Evolutionary conservation across 2,113 vertebrate species (phyloP), one percentile per base, ranked within the genome.

Genomic region (Otolemur garnettii): DNA sequence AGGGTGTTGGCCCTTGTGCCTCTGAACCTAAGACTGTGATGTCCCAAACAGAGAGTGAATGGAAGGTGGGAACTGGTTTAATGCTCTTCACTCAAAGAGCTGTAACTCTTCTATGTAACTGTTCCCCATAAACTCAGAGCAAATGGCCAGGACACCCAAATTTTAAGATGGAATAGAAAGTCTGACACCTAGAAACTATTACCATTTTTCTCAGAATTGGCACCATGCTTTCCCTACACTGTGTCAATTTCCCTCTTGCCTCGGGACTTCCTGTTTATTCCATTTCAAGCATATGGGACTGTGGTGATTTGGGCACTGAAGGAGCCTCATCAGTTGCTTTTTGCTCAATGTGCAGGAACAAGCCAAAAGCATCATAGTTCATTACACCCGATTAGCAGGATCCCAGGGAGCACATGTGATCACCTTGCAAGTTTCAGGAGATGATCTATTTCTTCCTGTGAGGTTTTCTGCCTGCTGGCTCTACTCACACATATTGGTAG

Each of bases 131-230:
- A 28, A 77, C 79, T 5, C 0, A 42, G 19, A 5, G 87, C 55
- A 59, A 94, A 42, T 9, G 57, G 14, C 5, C 19, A 82, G 53
- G 2, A 4, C 18, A 78, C 80, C 69, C 60, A 42, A 80, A 74
- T 91, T 84, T 96, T 84, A 72, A 9, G 4, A 38, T 80, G 57
- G 42, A 95, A 89, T 4, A 57, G 78, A 97, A 96, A 75, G 87
- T 80, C 33, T 89, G 86, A 71, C n/a, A 77, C 64, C 86, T 90
- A 84, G 28, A 90, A 53, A 26, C 42, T 55, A 55, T 11, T 80
- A 18, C 15, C 26, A 38, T n/a, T 88, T n/a, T 86, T 96, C 92
- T 71, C 87, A 53, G 77, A 22, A 87, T 92, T 1, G 17, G 50
- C 79, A n/a, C 14, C 53, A 24, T 71, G 69, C 17, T 0, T 83